A percentile compares a stretch with the other conserved stretches of the same genome.
Conservation (phyloP, 2,797 vertebrate species). For the Galagoides demidoff region DNA sequence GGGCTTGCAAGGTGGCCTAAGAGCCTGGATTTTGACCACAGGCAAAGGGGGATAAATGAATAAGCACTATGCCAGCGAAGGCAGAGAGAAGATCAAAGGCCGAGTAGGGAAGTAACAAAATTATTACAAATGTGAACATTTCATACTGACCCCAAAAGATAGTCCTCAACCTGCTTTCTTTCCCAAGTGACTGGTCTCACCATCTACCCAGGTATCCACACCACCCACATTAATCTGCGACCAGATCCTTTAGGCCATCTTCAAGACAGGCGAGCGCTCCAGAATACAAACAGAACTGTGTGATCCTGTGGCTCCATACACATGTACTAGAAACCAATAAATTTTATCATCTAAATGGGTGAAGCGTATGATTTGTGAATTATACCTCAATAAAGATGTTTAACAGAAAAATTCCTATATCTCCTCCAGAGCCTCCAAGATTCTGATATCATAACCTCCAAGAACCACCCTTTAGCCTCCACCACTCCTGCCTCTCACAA, state of each 20-base stretch:
- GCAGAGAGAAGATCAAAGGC: not conserved
- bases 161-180: no score
- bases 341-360: not conserved
- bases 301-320: not conserved
- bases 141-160: not conserved
- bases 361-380: not conserved
- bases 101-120: not conserved
- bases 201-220: not conserved
- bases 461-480: not conserved
- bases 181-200: not conserved
- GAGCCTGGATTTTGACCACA: not conserved
- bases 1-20: rapidly evolving
- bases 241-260: not conserved
- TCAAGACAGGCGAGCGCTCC: not conserved
- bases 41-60: rapidly evolving
- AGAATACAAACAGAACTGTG: not conserved
- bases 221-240: not conserved
- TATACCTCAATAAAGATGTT: rapidly evolving
- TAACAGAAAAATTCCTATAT: not conserved
- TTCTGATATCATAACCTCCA: rapidly evolving
- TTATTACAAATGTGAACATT: not conserved
- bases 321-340: not conserved
- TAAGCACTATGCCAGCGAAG: no score
- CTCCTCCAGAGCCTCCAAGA: not conserved
- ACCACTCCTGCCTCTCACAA: not conserved